Percentiles rank a stretch among this genome's conserved stretches.
Evolutionary conservation across 2,888 invertebrate genomes (phyloP).

Genomic region (Pseudanteris insignis): DNA sequence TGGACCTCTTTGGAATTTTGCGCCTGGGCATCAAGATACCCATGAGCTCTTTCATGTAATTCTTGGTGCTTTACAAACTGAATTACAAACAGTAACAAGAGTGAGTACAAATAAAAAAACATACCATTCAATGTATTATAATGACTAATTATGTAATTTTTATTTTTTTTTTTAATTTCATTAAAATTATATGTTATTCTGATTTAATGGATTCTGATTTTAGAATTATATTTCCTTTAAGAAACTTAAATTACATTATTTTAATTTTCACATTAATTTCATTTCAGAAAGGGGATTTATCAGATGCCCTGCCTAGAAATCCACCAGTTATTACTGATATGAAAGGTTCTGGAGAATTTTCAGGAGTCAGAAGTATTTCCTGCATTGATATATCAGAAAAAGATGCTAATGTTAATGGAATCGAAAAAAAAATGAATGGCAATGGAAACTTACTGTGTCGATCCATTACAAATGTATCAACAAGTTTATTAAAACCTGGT

Average conservation of each 20-base stretch:
- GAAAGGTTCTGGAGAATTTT: constrained; percentile 53
- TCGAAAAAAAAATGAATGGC: constrained; percentile 52
- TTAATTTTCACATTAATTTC: neutral
- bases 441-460: constrained; percentile 49
- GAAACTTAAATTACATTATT: too few species aligned
- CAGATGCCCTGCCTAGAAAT: constrained; percentile 72
- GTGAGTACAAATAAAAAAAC: constrained; percentile 9
- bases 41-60: constrained; percentile 92
- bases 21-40: constrained; percentile 91
- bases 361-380: constrained; percentile 59
- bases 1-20: constrained; percentile 83
- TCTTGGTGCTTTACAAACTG: constrained; percentile 89
- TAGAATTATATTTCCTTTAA: too few species aligned
- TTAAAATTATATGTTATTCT: too few species aligned
- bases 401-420: constrained; percentile 46
- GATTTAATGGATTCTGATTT: too few species aligned
- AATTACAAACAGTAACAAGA: constrained; percentile 73
- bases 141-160: too few species aligned
- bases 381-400: constrained; percentile 59
- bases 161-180: too few species aligned
- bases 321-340: constrained; percentile 48
- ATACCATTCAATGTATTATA: neutral
- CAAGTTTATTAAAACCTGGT: constrained; percentile 55
- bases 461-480: constrained; percentile 53
- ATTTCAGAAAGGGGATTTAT: constrained; percentile 78